Percentiles rank a stretch among this genome's conserved stretches.
Evolutionary conservation across 2,113 vertebrate genomes (phyloP).

Genomic region (Nothoprocta pentlandii): DNA sequence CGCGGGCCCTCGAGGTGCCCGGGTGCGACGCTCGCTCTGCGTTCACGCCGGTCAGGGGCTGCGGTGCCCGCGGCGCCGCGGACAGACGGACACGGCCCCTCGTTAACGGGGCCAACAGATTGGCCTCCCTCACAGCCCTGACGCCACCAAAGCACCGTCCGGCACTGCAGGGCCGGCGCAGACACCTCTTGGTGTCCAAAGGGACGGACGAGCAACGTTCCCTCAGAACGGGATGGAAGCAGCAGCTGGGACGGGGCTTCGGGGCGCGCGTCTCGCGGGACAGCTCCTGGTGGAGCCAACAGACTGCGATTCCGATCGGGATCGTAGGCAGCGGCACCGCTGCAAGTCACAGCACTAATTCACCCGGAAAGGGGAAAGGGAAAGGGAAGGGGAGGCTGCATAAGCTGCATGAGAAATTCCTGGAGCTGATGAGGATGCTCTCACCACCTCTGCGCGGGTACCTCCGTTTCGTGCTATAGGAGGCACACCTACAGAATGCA

Average conservation of each 20-base stretch:
- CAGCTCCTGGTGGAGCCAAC: background rate
- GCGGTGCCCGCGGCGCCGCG: too few species aligned
- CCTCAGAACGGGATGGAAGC: background rate
- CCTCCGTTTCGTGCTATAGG: background rate
- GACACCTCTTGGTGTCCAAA: background rate
- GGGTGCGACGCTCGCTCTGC: fast-evolving
- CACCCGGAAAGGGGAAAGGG: background rate
- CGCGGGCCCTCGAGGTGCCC: background rate
- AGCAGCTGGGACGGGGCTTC: background rate
- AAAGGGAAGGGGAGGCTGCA: background rate
- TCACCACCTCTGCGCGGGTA: background rate
- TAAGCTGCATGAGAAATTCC: background rate
- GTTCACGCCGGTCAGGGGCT: too few species aligned
- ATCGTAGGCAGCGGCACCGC: background rate
- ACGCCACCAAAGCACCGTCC: too few species aligned
- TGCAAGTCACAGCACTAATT: background rate
- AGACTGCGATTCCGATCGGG: background rate
- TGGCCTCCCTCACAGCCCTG: too few species aligned
- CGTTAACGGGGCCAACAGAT: too few species aligned
- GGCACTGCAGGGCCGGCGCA: background rate
- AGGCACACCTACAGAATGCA: background rate
- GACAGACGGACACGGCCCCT: too few species aligned
- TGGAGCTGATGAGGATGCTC: background rate
- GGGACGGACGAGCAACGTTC: fast-evolving
- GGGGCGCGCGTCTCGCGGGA: background rate